phyloP scores from a whole-genome alignment of 2,113 vertebrate genomes.

The Hippocampus guttulatus region DNA sequence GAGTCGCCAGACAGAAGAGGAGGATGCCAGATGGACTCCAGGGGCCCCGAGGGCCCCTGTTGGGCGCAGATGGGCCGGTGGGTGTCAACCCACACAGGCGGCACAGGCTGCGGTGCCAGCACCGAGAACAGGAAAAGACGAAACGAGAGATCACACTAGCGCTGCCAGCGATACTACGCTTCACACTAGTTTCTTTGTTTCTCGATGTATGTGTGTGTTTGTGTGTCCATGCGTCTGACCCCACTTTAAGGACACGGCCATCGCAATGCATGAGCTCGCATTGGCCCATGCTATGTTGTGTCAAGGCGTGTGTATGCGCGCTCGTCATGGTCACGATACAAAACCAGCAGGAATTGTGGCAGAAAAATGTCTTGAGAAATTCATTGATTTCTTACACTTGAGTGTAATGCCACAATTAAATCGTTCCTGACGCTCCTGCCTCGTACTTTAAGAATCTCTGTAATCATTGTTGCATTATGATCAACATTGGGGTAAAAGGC shows the following conservation, averaged over 20 bases:
- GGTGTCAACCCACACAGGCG: conserved; percentile 55
- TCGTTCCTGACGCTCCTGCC: no score
- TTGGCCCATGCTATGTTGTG: background rate
- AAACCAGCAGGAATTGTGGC: no score
- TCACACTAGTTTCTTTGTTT: conserved; percentile 9
- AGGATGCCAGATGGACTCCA: conserved; percentile 66
- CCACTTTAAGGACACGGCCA: conserved; percentile 19
- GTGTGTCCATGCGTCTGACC: conserved; percentile 21
- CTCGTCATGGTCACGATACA: no score
- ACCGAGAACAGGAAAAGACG: conserved; percentile 27
- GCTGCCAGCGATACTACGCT: conserved; percentile 31
- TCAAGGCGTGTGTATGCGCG: no score
- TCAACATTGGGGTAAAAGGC: no score
- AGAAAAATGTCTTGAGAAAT: no score
- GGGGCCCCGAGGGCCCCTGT: conserved; percentile 40
- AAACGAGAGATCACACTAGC: conserved; percentile 14
- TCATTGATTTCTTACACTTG: no score
- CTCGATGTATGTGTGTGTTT: background rate
- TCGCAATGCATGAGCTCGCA: conserved; percentile 18
- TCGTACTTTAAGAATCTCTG: no score
- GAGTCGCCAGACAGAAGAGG: conserved; percentile 66
- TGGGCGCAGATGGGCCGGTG: conserved; percentile 71
- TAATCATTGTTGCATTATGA: no score
- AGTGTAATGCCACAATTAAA: no score
- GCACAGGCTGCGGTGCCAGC: conserved; percentile 27